Conservation (phyloP, 2,888 invertebrate species). For the Argyresthia goedartella region DNA sequence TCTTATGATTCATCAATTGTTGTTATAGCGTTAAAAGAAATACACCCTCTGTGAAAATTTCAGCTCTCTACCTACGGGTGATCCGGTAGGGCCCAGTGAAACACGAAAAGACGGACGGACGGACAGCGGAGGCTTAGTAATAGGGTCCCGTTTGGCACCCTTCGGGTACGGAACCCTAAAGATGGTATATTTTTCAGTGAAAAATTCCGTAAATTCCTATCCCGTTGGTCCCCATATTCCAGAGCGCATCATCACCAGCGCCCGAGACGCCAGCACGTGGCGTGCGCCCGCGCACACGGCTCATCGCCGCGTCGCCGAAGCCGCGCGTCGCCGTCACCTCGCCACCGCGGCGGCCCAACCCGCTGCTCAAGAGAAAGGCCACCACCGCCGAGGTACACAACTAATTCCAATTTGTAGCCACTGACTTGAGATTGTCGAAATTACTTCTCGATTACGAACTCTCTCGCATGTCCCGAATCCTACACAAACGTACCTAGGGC, state of each 20-base stretch:
- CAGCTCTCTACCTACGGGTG: too few relatives aligned
- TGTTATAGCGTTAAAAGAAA: too few relatives aligned
- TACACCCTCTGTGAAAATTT: too few relatives aligned
- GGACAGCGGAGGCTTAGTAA: too few relatives aligned
- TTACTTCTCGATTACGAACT: not conserved
- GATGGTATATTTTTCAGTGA: too few relatives aligned
- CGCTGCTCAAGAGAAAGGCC: conserved; percentile 36
- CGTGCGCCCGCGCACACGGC: conserved; percentile 39
- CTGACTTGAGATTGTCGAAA: not conserved
- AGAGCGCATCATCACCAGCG: conserved; percentile 40
- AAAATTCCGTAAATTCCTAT: too few relatives aligned
- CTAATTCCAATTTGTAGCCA: not conserved
- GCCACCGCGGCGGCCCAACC: conserved; percentile 65
- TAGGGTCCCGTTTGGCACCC: too few relatives aligned
- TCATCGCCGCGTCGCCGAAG: conserved; percentile 55
- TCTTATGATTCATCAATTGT: too few relatives aligned
- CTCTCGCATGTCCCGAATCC: not conserved
- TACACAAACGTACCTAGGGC: not conserved
- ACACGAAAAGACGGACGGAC: too few relatives aligned
- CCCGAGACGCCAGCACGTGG: conserved; percentile 39
- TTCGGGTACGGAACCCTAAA: too few relatives aligned
- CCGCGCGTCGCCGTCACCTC: conserved; percentile 63
- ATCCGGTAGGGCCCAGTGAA: too few relatives aligned
- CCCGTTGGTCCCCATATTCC: too few relatives aligned
- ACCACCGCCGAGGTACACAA: not conserved